Percentiles rank a stretch among this genome's conserved stretches.
Evolutionary conservation across 1,140 invertebrate genomes (phyloP).

Genomic region (Octopus bimaculoides): DNA sequence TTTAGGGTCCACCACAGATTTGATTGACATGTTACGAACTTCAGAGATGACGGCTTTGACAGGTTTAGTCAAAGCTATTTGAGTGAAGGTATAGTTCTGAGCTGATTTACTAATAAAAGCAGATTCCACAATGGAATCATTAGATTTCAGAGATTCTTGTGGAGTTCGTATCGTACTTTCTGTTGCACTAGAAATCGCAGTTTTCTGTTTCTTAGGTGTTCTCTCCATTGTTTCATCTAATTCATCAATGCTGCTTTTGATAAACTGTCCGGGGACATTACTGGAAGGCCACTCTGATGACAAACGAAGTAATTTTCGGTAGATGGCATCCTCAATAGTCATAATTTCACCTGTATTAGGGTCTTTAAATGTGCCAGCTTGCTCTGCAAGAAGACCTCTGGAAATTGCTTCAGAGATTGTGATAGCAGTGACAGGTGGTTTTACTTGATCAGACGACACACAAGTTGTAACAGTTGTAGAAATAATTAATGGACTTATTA

Average conservation of each 20-base stretch:
- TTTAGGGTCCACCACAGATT: slow-evolving; percentile 77
- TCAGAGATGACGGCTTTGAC: slow-evolving; percentile 43
- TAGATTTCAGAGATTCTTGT: not conserved
- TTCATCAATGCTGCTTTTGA: not conserved
- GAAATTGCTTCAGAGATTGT: slow-evolving; percentile 78
- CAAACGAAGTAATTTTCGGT: slow-evolving; percentile 73
- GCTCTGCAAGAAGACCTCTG: slow-evolving; percentile 74
- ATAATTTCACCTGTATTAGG: slow-evolving; percentile 73
- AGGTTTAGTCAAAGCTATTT: slow-evolving; percentile 43
- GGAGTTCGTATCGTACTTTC: not conserved
- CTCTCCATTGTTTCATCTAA: slow-evolving; percentile 19
- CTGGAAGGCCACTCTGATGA: slow-evolving; percentile 70
- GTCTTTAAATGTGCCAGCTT: slow-evolving; percentile 77
- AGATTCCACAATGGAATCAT: slow-evolving; percentile 34
- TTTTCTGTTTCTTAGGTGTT: slow-evolving; percentile 14
- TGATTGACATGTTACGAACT: slow-evolving; percentile 45
- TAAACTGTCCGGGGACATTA: slow-evolving; percentile 67
- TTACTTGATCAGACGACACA: slow-evolving; percentile 33
- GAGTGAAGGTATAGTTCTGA: slow-evolving; percentile 46
- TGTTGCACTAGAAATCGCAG: not conserved
- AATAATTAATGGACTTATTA: slow-evolving; percentile 47
- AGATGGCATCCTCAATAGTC: slow-evolving; percentile 78
- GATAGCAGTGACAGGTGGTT: slow-evolving; percentile 53
- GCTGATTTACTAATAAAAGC: slow-evolving; percentile 41
- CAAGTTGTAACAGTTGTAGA: slow-evolving; percentile 47